These are phyloP conservation scores for Pungitius pungitius DNA, from an alignment of 2,113 vertebrate genomes.

Conservation along the genomic window DNA sequence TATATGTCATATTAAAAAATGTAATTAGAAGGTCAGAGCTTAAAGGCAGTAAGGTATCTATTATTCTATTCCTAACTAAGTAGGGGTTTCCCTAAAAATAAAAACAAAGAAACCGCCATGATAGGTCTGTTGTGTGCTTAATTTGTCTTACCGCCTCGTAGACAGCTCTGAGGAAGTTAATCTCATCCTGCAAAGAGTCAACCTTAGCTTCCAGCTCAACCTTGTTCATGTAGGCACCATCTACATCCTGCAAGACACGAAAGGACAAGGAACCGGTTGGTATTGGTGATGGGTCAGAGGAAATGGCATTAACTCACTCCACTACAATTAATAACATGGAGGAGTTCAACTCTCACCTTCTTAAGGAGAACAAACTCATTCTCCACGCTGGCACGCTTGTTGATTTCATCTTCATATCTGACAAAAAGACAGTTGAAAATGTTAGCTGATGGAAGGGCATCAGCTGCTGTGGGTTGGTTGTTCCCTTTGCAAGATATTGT, in stretches of 20 bases:
- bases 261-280: not conserved
- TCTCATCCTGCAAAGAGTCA: slow-evolving; percentile 88
- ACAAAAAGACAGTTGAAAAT: not conserved
- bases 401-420: slow-evolving; percentile 96
- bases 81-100: not conserved
- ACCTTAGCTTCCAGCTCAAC: slow-evolving; percentile 90
- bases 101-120: not conserved
- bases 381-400: slow-evolving; percentile 88
- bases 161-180: slow-evolving; percentile 89
- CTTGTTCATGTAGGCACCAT: slow-evolving; percentile 91
- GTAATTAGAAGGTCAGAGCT: not conserved
- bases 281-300: not conserved
- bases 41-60: not conserved
- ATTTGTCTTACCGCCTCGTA: slow-evolving; percentile 84
- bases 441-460: not conserved
- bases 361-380: slow-evolving; percentile 96
- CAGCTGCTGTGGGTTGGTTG: not conserved
- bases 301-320: not conserved
- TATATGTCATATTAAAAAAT: not conserved
- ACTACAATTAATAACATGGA: not conserved
- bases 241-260: slow-evolving; percentile 84
- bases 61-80: not conserved
- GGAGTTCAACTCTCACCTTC: slow-evolving; percentile 80
- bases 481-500: not conserved
- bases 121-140: not conserved